Evolutionary conservation across 1,140 invertebrate species (phyloP), one percentile per base, ranked within the genome.

Genomic region (Uloborus diversus): DNA sequence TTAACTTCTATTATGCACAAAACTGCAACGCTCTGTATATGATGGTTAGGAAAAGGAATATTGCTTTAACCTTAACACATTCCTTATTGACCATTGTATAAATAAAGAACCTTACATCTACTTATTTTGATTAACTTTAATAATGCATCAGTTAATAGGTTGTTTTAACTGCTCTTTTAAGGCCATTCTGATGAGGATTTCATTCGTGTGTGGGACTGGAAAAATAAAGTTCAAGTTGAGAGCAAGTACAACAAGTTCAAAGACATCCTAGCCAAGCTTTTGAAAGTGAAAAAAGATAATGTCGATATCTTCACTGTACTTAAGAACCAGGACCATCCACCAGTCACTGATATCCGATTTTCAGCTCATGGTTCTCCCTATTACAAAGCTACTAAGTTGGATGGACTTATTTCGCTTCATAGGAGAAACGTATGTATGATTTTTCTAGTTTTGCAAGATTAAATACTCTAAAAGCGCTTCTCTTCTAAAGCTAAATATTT

Each of bases 221-320:
- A 91, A 88, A 92, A 92, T 0, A 92, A 95, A 84, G 92, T 91
- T 83, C 88, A 95, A 53, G 91, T 93, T 5, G 90, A 93, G 84
- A 97, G 94, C 84, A 97, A 95, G 87, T 89, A 93, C 65, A 94
- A 97, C 85, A 90, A 93, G 66, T 96, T 99, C 82, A 90, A 92
- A 83, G 93, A 95, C 81, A 95, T 91, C 53, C 87, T 97, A 1
- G 89, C 94, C 0, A 93, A 94, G 84, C 88, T 98, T 37, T 86
- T 97, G 17, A 93, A 92, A 61, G 94, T 93, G 0, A 92, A 94
- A 65, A 88, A 91, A 56, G 93, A 96, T 79, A 97, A 97, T 86
- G 94, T 99, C 7, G 96, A 98, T 84, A 92, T 99, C 32, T 98
- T 99, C 84, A 97, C 95, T 87, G 95, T 99, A 2, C 94, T 96